These are phyloP conservation scores for Drosophila dives DNA, from an alignment of 2,888 invertebrate genomes.

Conservation along the genomic window DNA sequence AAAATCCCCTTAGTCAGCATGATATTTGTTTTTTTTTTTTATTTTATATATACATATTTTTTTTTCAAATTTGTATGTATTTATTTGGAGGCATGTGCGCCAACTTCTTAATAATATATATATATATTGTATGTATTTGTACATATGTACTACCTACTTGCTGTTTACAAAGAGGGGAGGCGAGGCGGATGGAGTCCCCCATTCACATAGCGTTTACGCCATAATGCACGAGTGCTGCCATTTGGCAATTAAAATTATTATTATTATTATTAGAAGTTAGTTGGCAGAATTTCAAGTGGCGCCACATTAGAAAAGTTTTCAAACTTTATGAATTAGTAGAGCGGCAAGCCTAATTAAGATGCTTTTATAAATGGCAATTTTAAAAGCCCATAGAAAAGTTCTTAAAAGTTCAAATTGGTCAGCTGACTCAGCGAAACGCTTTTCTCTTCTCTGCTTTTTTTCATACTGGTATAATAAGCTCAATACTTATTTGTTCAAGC, in stretches of 20 bases:
- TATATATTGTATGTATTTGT: conserved; percentile 28
- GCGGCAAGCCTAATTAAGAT: conserved; percentile 51
- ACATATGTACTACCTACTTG: conserved; percentile 5
- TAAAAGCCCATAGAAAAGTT: conserved; percentile 31
- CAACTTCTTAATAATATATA: conserved; percentile 55
- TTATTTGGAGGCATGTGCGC: conserved; percentile 51
- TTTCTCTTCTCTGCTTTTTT: not conserved
- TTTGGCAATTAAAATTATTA: conserved; percentile 77
- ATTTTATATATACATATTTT: not conserved
- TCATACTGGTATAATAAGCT: not conserved
- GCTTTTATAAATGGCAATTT: conserved; percentile 34
- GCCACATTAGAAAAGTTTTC: conserved; percentile 69
- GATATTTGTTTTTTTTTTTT: conserved; percentile 55
- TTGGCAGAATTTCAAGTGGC: conserved; percentile 70
- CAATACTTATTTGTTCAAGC: not conserved
- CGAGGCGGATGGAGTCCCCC: conserved; percentile 21
- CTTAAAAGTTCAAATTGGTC: conserved; percentile 11
- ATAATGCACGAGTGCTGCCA: conserved; percentile 59
- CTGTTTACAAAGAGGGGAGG: not conserved
- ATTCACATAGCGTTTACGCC: conserved; percentile 20
- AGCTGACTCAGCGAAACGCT: not conserved
- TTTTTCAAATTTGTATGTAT: conserved; percentile 18
- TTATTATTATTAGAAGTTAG: conserved; percentile 75
- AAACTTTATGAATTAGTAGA: conserved; percentile 55
- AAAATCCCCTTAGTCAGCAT: conserved; percentile 70